Evolutionary conservation across 1,140 invertebrate genomes (phyloP).

Genomic region (Telenomus remus): DNA sequence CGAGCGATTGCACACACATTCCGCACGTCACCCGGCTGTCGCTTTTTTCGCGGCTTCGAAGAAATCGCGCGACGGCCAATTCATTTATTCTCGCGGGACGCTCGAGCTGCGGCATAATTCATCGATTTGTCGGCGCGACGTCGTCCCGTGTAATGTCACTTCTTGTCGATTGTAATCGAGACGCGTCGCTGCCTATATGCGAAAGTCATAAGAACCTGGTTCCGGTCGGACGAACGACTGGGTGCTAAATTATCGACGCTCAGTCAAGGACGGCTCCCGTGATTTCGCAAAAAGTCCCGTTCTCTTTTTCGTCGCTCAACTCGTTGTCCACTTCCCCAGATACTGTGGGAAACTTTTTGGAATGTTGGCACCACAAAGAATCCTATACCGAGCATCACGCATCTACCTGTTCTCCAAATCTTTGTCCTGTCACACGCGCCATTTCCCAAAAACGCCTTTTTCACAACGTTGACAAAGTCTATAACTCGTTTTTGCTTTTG

Average conservation of each 20-base stretch:
- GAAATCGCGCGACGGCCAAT: conserved; percentile 63
- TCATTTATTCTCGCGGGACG: conserved; percentile 70
- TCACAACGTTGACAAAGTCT: no score
- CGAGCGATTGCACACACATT: conserved; percentile 29
- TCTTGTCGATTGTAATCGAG: conserved; percentile 72
- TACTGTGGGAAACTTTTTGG: conserved; percentile 67
- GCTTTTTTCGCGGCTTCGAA: conserved; percentile 39
- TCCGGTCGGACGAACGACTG: conserved; percentile 59
- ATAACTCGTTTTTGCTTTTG: no score
- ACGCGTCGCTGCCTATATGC: conserved; percentile 68
- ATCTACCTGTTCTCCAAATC: conserved; percentile 43
- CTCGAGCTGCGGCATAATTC: conserved; percentile 67
- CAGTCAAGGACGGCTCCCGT: conserved; percentile 32
- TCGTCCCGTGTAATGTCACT: conserved; percentile 70
- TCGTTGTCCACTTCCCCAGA: conserved; percentile 55
- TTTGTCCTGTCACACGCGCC: conserved; percentile 13
- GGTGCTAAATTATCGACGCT: conserved; percentile 51
- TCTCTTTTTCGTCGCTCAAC: conserved; percentile 25
- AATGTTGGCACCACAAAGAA: conserved; percentile 60
- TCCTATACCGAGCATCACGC: conserved; percentile 53
- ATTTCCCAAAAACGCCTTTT: no score
- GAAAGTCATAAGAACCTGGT: conserved; percentile 57
- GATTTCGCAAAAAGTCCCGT: conserved; percentile 65
- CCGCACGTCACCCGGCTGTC: conserved; percentile 42
- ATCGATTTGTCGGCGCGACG: conserved; percentile 72